These are phyloP conservation scores for Cyaniris semiargus DNA, from an alignment of 2,888 invertebrate genomes.

Conservation along the genomic window DNA sequence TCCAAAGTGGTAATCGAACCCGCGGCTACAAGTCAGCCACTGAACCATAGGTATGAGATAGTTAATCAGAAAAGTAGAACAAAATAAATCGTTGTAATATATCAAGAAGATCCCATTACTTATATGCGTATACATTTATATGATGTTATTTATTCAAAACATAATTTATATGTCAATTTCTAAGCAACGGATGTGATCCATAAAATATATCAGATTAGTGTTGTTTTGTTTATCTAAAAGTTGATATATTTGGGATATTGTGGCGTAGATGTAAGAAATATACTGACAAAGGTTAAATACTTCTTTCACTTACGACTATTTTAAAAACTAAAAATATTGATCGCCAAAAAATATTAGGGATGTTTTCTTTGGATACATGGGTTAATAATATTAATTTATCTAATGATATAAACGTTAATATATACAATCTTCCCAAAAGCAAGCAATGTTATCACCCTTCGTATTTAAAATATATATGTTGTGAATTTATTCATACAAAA, in stretches of 20 bases:
- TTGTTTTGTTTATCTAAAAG: conserved; percentile 11
- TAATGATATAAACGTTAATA: too few species aligned
- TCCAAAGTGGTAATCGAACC: too few species aligned
- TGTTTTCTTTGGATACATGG: too few species aligned
- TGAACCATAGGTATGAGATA: not conserved
- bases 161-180: conserved; percentile 14
- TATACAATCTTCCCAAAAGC: too few species aligned
- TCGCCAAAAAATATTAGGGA: too few species aligned
- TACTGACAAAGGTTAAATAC: not conserved
- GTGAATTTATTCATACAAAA: too few species aligned
- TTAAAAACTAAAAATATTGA: too few species aligned
- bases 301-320: too few species aligned
- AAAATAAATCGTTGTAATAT: not conserved
- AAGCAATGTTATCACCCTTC: too few species aligned
- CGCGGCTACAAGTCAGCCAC: too few species aligned
- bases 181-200: not conserved
- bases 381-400: too few species aligned
- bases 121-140: not conserved
- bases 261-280: not conserved
- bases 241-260: not conserved
- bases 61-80: not conserved
- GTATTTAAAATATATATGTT: too few species aligned
- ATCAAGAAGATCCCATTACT: conserved; percentile 4
- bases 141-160: conserved; percentile 5
- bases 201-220: not conserved